phyloP scores from a whole-genome alignment of 2,888 invertebrate species.

The Crematogaster levior region DNA sequence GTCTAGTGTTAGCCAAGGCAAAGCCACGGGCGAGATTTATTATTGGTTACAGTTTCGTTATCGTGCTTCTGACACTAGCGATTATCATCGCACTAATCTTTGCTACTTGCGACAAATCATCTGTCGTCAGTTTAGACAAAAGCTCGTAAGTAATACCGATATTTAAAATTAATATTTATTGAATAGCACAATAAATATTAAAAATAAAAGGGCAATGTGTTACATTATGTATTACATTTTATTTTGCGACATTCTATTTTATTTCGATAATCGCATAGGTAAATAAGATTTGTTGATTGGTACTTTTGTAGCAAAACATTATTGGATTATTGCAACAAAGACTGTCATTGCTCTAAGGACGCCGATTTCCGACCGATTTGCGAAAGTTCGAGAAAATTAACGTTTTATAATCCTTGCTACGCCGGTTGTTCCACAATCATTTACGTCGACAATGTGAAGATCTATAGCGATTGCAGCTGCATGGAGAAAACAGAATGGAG shows the following conservation, averaged over 20 bases:
- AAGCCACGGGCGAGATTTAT: slow-evolving; percentile 86
- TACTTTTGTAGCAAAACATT: slow-evolving; percentile 75
- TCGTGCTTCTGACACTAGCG: slow-evolving; percentile 84
- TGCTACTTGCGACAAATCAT: slow-evolving; percentile 85
- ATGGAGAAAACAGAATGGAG: slow-evolving; percentile 77
- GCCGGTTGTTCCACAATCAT: slow-evolving; percentile 88
- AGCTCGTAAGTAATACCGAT: slow-evolving; percentile 79
- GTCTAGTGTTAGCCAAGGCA: slow-evolving; percentile 87
- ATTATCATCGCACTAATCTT: slow-evolving; percentile 86
- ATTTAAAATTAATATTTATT: not conserved
- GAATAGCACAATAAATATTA: not conserved
- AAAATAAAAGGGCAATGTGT: not conserved
- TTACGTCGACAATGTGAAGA: slow-evolving; percentile 85
- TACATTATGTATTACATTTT: not conserved
- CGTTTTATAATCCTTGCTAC: slow-evolving; percentile 91
- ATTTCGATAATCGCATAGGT: not conserved
- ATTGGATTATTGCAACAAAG: slow-evolving; percentile 87
- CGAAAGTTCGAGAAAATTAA: slow-evolving; percentile 86
- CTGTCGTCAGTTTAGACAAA: slow-evolving; percentile 86
- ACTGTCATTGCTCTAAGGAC: slow-evolving; percentile 87
- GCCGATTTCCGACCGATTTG: slow-evolving; percentile 89
- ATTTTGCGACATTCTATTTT: not conserved
- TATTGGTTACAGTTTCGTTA: slow-evolving; percentile 86
- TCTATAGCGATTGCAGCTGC: slow-evolving; percentile 87
- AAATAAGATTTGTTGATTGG: not conserved